Evolutionary conservation across 2,888 invertebrate species (phyloP).

Genomic region (Tinea semifulvella): DNA sequence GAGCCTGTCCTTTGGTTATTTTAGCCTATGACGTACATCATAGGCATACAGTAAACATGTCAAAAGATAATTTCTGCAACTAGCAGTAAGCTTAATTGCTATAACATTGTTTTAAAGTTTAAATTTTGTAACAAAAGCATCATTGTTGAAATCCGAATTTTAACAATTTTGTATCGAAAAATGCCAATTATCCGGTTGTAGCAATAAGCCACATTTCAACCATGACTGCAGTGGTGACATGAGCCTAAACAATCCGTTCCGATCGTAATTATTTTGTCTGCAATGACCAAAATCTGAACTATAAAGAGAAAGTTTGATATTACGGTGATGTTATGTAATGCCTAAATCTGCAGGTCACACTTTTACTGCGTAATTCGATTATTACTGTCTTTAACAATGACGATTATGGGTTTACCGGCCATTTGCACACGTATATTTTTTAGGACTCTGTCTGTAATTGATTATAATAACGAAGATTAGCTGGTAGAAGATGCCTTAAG

Average conservation of each 20-base stretch:
- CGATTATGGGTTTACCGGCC: not conserved
- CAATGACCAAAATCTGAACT: slow-evolving; percentile 2
- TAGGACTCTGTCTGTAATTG: too few relatives aligned
- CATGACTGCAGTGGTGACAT: slow-evolving; percentile 9
- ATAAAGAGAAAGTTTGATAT: slow-evolving; percentile 37
- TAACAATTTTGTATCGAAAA: slow-evolving; percentile 1
- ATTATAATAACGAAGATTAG: too few relatives aligned
- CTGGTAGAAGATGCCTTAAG: too few relatives aligned
- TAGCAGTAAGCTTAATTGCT: too few relatives aligned
- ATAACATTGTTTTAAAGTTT: too few relatives aligned
- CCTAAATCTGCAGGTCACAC: slow-evolving; percentile 29
- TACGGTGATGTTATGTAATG: slow-evolving; percentile 24
- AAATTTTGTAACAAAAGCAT: too few relatives aligned
- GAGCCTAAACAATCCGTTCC: slow-evolving; percentile 11
- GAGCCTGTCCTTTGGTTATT: too few relatives aligned
- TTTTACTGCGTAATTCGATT: slow-evolving; percentile 34
- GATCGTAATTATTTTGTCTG: slow-evolving; percentile 9
- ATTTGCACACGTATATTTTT: too few relatives aligned
- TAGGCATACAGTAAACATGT: too few relatives aligned
- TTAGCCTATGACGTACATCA: too few relatives aligned
- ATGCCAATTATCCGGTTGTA: slow-evolving; percentile 3
- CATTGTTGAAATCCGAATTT: not conserved
- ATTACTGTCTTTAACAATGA: slow-evolving; percentile 24
- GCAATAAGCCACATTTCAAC: slow-evolving; percentile 2
- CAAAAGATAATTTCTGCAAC: too few relatives aligned